Conservation (phyloP, 2,113 vertebrate species). For the Prunella himalayana region DNA sequence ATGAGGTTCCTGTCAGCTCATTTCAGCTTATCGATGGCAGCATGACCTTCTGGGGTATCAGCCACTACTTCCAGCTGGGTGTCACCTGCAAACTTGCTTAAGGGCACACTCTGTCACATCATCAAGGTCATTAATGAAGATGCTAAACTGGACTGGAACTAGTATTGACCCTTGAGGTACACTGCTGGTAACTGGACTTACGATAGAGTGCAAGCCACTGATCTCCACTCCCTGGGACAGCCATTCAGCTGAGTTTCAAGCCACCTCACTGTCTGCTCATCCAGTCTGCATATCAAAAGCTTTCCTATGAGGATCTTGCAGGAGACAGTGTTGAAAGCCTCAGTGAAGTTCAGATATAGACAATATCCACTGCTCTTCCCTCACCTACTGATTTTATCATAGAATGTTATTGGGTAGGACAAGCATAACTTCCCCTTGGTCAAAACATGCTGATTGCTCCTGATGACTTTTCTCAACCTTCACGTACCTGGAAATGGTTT, state of each 20-base stretch:
- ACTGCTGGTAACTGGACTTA: not conserved
- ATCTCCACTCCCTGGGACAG: not conserved
- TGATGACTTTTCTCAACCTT: not conserved
- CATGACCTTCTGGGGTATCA: not conserved
- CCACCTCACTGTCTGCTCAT: not conserved
- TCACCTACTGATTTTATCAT: not conserved
- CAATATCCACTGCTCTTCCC: not conserved
- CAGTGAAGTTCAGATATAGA: not conserved
- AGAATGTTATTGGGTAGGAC: not conserved
- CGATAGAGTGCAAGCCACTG: not conserved
- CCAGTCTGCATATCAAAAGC: not conserved
- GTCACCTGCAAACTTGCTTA: not conserved
- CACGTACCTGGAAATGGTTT: not conserved
- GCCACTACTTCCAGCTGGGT: not conserved
- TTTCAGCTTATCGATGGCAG: not conserved
- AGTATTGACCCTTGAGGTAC: not conserved
- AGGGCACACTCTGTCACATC: too few species aligned
- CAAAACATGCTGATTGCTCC: not conserved
- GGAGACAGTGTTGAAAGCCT: not conserved
- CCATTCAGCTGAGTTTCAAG: not conserved
- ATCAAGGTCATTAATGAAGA: not conserved
- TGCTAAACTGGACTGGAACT: not conserved
- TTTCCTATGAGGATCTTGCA: not conserved
- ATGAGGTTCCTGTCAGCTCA: not conserved
- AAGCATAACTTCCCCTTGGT: not conserved